phyloP scores from a whole-genome alignment of 2,797 vertebrate genomes.

The Masticophis lateralis region DNA sequence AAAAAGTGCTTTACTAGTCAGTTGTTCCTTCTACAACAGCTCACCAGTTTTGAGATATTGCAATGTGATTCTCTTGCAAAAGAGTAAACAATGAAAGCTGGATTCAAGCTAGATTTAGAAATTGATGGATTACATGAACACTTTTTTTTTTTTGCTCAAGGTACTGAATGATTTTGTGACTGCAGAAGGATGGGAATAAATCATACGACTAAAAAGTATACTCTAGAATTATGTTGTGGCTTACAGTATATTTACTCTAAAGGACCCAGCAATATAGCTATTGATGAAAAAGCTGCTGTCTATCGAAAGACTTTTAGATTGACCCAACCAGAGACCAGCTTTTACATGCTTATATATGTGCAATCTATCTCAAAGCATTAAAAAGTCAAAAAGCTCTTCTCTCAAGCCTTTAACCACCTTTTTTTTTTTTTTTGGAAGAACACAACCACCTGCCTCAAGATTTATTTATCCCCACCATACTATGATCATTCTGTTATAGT shows the following conservation, averaged over 20 bases:
- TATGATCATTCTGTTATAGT: background rate
- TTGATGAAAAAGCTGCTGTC: background rate
- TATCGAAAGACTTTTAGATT: background rate
- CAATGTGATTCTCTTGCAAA: background rate
- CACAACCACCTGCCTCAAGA: background rate
- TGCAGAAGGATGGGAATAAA: background rate
- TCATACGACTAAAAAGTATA: background rate
- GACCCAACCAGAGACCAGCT: background rate
- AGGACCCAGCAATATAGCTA: background rate
- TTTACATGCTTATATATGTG: background rate
- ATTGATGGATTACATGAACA: background rate
- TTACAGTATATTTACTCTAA: background rate
- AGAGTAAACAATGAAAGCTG: background rate
- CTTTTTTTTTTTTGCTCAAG: background rate
- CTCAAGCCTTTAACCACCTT: background rate
- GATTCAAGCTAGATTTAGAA: background rate
- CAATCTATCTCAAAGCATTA: background rate
- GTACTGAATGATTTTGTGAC: background rate
- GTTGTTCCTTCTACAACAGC: background rate
- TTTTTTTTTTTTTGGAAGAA: background rate
- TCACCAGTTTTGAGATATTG: background rate
- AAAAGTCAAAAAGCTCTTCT: background rate
- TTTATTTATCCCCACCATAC: background rate
- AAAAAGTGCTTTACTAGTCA: background rate
- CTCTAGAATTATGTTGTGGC: background rate